Percentiles rank a stretch among this genome's conserved stretches.
phyloP scores from a whole-genome alignment of 23 tunicate genomes.

The Trididemnum miniatum region DNA sequence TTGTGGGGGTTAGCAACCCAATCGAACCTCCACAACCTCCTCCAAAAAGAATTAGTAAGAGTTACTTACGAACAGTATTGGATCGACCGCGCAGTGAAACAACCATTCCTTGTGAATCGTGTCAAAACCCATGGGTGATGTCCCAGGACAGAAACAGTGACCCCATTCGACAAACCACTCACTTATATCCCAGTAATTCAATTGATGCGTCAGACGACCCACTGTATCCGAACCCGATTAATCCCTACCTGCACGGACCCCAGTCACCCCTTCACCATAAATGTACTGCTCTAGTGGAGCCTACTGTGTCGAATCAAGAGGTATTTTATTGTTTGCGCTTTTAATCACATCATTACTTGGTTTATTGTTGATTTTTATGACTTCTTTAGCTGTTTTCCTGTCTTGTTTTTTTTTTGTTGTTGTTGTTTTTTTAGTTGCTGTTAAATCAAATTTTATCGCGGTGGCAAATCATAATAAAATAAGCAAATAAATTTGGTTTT shows the following conservation, averaged over 20 bases:
- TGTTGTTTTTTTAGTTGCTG: neutral
- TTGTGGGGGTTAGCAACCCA: neutral
- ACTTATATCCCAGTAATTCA: neutral
- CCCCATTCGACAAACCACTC: neutral
- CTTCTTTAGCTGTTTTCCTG: neutral
- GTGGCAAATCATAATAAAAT: no score
- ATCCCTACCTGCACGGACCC: neutral
- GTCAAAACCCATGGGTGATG: neutral
- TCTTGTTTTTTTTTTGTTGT: neutral
- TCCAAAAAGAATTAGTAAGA: conserved; percentile 46
- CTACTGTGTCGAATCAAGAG: conserved; percentile 13
- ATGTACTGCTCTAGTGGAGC: conserved; percentile 48
- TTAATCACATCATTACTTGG: no score
- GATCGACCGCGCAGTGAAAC: conserved; percentile 18
- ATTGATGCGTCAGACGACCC: neutral
- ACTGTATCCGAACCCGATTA: neutral
- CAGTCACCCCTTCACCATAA: conserved; percentile 46
- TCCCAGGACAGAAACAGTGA: neutral
- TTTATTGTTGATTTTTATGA: neutral
- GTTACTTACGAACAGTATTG: conserved; percentile 26
- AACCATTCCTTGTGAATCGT: neutral
- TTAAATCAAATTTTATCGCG: no score
- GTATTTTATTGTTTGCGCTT: neutral
- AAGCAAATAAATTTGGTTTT: no score
- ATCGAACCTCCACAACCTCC: conserved; percentile 44